Evolutionary conservation across 1,140 invertebrate species (phyloP), one percentile per base, ranked within the genome.

Genomic region (Macrostomum lignano): DNA sequence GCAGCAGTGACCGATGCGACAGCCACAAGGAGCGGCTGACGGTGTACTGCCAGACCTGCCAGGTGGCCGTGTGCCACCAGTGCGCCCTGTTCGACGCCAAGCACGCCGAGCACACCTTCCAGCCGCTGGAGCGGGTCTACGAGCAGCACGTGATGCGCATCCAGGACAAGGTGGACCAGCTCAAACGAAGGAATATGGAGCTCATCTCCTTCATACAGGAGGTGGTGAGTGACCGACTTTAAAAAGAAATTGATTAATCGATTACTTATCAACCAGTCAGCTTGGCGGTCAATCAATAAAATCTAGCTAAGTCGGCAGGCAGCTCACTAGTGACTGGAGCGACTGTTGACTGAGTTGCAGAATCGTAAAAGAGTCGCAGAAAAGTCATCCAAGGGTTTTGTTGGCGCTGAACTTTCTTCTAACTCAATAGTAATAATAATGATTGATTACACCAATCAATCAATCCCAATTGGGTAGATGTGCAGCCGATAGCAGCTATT

Each of bases 31-130:
- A 84, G 52, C 81, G 79, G 54, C 54, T 84, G 31, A 76, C 71
- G 26, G 78, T 88, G 2, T 84, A 77, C 48, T 88, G 79, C 52
- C 74, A 71, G 68, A 76, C 76, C 0, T 88, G 79, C 47, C 65
- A 69, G 21, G 66, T 67, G 36, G 79, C 74, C 47, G 84, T 88
- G 43, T 88, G 79, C 59, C 77, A 82, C 58, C 75, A 81, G 48
- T 88, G 79, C 61, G 79, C 79, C 3, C 55, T 88, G 7, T 88
- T 74, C 73, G 75, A 74, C 41, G 74, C 73, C 21, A 76, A 59
- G 48, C 79, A 84, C 57, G 71, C 73, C 0, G 73, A 73, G 1
- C 79, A 84, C 51, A 73, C 70, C 3, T 84, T 86, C 41, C 79
- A 81, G 50, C 79, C 77, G 2, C 48, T 84, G 10, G 75, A 82